Evolutionary conservation across 2,888 invertebrate genomes (phyloP), one percentile per base, ranked within the genome.

Genomic region (Microctonus brassicae): DNA sequence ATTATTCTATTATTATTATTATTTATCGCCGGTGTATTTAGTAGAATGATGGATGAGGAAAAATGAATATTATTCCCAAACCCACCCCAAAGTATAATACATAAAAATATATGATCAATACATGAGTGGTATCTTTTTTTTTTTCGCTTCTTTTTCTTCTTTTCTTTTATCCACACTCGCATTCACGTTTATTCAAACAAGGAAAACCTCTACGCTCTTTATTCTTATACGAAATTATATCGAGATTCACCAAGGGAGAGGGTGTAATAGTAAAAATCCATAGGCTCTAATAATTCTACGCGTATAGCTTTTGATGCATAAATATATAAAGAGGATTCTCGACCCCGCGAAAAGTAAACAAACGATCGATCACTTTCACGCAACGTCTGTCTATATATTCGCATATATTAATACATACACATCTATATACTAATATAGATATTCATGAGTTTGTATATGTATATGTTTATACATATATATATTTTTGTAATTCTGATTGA

Each of bases 1-100:
- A n/a, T n/a, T n/a, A n/a, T n/a, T n/a, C n/a, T n/a, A n/a, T n/a
- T n/a, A n/a, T n/a, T n/a, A n/a, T n/a, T n/a, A n/a, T n/a, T n/a
- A n/a, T n/a, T n/a, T 70, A 76, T 68, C 57, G 73, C 72, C 70
- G 62, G 39, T 42, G 69, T 66, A 39, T 67, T 57, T 62, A 33
- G 57, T 64, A 36, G 58, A 72, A 71, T 78, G 77, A 78, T 78
- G 72, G 76, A 78, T 78, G 71, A 73, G 73, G 64, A 72, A 67
- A 69, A 64, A 66, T 72, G 69, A 77, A 77, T 77, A 73, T 73
- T 62, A 60, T 58, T 34, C 61, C 29, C 29, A 3, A 3, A 29
- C 20, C 9, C 58, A 13, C 57, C 52, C 39, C 63, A 34, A 33
- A 22, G 29, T 20, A 9, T 17, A 33, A 22, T 69, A 72, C 72